Conservation (phyloP, 64 coral and sea anemone species). For the Hydrozoanthus tunicans region DNA sequence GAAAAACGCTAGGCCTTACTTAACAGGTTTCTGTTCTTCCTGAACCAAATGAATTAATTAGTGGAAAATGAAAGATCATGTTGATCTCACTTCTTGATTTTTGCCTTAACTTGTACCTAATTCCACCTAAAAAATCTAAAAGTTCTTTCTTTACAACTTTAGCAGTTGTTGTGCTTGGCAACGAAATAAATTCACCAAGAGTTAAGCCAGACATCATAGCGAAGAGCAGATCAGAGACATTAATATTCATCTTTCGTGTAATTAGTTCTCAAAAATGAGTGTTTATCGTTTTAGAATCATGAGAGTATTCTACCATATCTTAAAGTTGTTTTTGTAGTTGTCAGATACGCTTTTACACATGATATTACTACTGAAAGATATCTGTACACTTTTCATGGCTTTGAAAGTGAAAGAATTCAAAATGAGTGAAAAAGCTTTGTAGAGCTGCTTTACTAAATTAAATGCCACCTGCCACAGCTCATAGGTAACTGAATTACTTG, state of each 20-base stretch:
- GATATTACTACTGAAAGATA: neutral
- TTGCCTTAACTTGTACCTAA: neutral
- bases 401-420: neutral
- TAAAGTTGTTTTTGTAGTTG: neutral
- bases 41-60: slow-evolving; percentile 11
- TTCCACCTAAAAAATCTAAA: neutral
- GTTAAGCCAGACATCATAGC: neutral
- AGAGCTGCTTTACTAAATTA: no score
- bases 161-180: neutral
- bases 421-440: no score
- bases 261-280: slow-evolving; percentile 45
- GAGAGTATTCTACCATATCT: slow-evolving; percentile 7
- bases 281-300: slow-evolving; percentile 5
- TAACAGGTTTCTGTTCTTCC: neutral
- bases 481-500: slow-evolving; percentile 2
- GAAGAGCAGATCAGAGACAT: neutral
- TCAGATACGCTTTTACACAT: neutral
- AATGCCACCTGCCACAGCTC: neutral
- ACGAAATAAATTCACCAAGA: neutral
- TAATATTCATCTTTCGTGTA: slow-evolving; percentile 30
- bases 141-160: neutral
- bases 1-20: neutral
- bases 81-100: neutral
- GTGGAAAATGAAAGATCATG: slow-evolving; percentile 15
- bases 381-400: neutral